phyloP scores from a whole-genome alignment of 2,888 invertebrate species.

The Drosophila ustulata region DNA sequence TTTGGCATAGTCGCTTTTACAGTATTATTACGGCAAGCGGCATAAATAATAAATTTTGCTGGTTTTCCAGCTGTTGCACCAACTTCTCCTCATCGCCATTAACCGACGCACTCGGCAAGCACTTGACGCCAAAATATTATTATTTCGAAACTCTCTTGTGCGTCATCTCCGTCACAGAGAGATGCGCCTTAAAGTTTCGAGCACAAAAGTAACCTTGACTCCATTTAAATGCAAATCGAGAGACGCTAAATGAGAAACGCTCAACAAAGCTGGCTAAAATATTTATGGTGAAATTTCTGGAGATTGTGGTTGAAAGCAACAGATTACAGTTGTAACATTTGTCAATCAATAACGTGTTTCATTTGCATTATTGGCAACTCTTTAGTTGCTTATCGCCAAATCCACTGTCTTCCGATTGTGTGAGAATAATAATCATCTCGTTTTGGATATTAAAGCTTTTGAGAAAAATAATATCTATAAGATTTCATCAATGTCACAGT shows the following conservation, averaged over 20 bases:
- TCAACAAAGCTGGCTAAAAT: slow-evolving; percentile 14
- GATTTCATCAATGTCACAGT: not conserved
- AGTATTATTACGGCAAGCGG: slow-evolving; percentile 48
- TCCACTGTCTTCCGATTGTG: not conserved
- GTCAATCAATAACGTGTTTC: slow-evolving; percentile 2
- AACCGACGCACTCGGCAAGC: not conserved
- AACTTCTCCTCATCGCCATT: slow-evolving; percentile 31
- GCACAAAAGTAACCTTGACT: slow-evolving; percentile 67
- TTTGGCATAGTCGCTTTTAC: slow-evolving; percentile 62
- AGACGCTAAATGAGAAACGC: slow-evolving; percentile 40
- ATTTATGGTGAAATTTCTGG: slow-evolving; percentile 58
- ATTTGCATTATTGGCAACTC: not conserved
- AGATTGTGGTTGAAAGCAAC: not conserved
- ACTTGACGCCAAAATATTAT: slow-evolving; percentile 23
- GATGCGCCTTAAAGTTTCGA: slow-evolving; percentile 27
- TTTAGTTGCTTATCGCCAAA: not conserved
- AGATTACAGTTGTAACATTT: not conserved
- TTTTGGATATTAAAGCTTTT: not conserved
- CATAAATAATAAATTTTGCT: slow-evolving; percentile 66
- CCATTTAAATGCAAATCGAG: slow-evolving; percentile 64
- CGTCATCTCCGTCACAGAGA: slow-evolving; percentile 46
- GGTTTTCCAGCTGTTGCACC: slow-evolving; percentile 39
- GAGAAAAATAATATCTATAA: not conserved
- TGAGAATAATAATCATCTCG: not conserved
- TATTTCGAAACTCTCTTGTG: slow-evolving; percentile 53